Conservation (phyloP, 2,797 vertebrate species). For the Hippocampus kuda region DNA sequence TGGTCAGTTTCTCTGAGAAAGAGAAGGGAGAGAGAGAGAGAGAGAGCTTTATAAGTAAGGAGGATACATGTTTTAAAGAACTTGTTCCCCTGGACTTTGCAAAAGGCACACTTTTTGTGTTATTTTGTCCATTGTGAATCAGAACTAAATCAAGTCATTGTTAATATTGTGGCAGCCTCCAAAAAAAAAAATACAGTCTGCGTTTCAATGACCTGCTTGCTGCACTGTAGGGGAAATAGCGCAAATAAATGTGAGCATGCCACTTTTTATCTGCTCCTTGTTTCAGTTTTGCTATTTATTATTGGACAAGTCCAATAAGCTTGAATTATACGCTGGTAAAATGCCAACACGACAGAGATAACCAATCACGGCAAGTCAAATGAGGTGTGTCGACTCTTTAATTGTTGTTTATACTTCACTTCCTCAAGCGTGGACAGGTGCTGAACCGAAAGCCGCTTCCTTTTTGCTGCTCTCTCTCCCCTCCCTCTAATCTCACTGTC, state of each 20-base stretch:
- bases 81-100: not conserved
- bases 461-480: conserved; percentile 16
- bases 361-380: not conserved
- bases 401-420: conserved; percentile 12
- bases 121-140: not conserved
- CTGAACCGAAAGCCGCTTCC: not conserved
- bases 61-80: no score
- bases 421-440: conserved; percentile 44
- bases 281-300: not conserved
- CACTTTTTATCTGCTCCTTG: not conserved
- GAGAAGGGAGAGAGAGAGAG: not conserved
- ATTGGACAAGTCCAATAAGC: not conserved
- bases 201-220: not conserved
- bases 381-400: conserved; percentile 10
- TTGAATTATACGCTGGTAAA: not conserved
- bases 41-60: no score
- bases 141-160: not conserved
- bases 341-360: not conserved
- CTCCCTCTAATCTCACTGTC: conserved; percentile 25
- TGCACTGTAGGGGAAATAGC: not conserved
- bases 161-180: not conserved
- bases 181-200: not conserved
- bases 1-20: conserved; percentile 1
- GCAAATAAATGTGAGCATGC: not conserved
- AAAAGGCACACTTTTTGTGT: not conserved